Percentiles rank a stretch among this genome's conserved stretches.
phyloP scores from a whole-genome alignment of 2,113 vertebrate species.

The Mustelus asterias region DNA sequence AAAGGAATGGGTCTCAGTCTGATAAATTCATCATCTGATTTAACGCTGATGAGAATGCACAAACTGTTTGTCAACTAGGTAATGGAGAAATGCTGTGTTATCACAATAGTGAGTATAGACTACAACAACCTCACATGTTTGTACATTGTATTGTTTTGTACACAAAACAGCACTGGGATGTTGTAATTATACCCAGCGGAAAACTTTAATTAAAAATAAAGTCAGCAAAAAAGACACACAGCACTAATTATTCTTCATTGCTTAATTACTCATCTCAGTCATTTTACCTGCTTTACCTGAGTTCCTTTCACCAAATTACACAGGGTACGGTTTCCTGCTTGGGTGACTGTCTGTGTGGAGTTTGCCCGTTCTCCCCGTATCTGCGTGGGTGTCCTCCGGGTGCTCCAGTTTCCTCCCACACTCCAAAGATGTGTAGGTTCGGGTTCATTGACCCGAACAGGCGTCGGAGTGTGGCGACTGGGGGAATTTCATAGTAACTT shows the following conservation, averaged over 20 bases:
- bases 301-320: background rate
- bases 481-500: too few relatives aligned
- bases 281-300: conserved; percentile 7
- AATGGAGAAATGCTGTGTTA: background rate
- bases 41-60: background rate
- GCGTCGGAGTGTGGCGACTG: too few relatives aligned
- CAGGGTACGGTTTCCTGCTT: too few relatives aligned
- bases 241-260: conserved; percentile 34
- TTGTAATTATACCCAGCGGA: conserved; percentile 35
- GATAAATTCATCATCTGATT: background rate
- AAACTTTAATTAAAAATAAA: conserved; percentile 29
- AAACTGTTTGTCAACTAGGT: background rate
- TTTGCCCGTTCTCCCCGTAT: too few relatives aligned
- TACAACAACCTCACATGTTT: background rate
- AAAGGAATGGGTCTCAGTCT: background rate
- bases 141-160: conserved; percentile 15
- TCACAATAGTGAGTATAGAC: background rate
- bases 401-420: too few relatives aligned
- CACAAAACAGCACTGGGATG: conserved; percentile 11
- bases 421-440: too few relatives aligned
- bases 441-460: too few relatives aligned
- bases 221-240: background rate
- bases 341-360: too few relatives aligned
- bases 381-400: too few relatives aligned
- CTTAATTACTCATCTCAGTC: conserved; percentile 32